A percentile compares a stretch with the other conserved stretches of the same genome.
phyloP scores from a whole-genome alignment of 2,113 vertebrate species.

The Galbula dea region DNA sequence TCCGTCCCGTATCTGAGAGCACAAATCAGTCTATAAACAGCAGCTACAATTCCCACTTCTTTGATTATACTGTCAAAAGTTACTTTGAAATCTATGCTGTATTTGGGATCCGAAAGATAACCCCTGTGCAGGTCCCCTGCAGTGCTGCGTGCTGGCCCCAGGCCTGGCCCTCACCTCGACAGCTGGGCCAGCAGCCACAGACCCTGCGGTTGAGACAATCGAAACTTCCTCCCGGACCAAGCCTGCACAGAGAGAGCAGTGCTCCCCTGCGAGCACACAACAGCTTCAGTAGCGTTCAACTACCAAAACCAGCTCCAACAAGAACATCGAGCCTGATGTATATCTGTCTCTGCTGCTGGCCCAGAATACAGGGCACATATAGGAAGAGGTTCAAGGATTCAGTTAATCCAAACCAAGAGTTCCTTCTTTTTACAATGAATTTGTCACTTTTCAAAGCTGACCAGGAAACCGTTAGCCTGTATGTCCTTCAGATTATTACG shows the following conservation, averaged over 20 bases:
- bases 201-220: constrained; percentile 49
- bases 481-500: neutral
- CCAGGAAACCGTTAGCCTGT: neutral
- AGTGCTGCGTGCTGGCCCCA: neutral
- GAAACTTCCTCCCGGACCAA: constrained; percentile 55
- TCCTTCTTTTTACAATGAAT: neutral
- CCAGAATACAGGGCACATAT: neutral
- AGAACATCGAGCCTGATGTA: too few species aligned
- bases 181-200: constrained; percentile 60
- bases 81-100: neutral
- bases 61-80: neutral
- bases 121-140: constrained; percentile 56
- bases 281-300: constrained; percentile 70
- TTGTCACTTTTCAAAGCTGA: neutral
- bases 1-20: neutral
- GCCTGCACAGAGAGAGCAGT: constrained; percentile 65
- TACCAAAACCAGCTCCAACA: constrained; percentile 57
- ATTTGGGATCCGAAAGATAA: constrained; percentile 58
- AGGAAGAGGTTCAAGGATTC: neutral
- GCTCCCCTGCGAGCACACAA: constrained; percentile 56
- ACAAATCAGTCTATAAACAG: neutral
- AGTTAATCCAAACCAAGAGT: neutral
- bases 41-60: neutral
- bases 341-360: constrained; percentile 19
- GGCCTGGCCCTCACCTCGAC: neutral